These are phyloP conservation scores for Drosophila mettleri DNA, from an alignment of 2,888 invertebrate species.

Conservation along the genomic window DNA sequence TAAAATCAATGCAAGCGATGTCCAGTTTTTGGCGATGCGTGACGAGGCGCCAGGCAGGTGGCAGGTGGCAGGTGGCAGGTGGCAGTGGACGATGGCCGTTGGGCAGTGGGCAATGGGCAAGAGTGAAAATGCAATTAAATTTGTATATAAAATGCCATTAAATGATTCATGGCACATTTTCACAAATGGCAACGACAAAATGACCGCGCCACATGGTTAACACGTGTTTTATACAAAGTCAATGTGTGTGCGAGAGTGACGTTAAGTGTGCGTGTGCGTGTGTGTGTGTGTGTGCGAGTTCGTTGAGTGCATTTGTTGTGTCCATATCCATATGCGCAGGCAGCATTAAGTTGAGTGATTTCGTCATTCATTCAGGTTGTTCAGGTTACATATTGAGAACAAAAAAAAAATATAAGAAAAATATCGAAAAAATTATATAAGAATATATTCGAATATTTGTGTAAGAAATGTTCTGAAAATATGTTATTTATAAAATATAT, in stretches of 20 bases:
- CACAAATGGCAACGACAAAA: constrained; percentile 62
- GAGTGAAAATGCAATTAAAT: constrained; percentile 72
- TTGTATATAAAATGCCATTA: constrained; percentile 64
- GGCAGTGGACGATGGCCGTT: neutral
- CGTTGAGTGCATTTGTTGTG: constrained; percentile 54
- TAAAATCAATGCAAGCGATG: constrained; percentile 59
- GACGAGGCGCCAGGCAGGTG: constrained; percentile 17
- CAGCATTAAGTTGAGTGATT: constrained; percentile 44
- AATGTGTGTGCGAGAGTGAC: constrained; percentile 27
- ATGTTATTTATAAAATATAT: neutral
- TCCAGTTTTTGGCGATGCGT: constrained; percentile 49
- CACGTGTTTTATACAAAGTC: constrained; percentile 66
- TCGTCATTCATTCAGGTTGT: constrained; percentile 38
- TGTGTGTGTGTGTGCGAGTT: constrained; percentile 16
- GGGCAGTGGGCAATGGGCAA: neutral
- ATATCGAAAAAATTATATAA: constrained; percentile 28
- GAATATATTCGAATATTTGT: constrained; percentile 19
- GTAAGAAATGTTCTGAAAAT: neutral
- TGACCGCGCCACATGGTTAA: constrained; percentile 71
- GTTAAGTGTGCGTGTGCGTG: constrained; percentile 4
- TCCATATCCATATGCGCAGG: constrained; percentile 33
- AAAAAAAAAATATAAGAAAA: constrained; percentile 11
- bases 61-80: too few species aligned
- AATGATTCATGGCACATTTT: constrained; percentile 73
- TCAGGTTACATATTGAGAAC: constrained; percentile 31